A percentile compares a stretch with the other conserved stretches of the same genome.
These are phyloP conservation scores for Pseudochromis fuscus DNA, from an alignment of 2,797 vertebrate species.

Conservation along the genomic window DNA sequence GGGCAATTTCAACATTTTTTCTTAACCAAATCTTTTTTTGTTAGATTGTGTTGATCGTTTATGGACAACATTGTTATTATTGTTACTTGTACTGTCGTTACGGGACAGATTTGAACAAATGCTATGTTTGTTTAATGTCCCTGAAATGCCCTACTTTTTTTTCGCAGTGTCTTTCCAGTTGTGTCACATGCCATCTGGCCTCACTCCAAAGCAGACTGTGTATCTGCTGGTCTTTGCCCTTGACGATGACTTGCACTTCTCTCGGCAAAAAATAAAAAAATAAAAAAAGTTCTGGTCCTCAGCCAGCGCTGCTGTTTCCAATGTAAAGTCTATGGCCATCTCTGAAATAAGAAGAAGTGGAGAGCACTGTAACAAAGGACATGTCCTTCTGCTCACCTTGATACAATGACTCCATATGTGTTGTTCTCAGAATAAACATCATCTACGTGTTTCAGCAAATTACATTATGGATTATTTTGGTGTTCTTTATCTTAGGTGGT, in stretches of 20 bases:
- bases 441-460: not conserved
- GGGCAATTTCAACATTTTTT: too few relatives aligned
- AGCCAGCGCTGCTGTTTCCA: constrained; percentile 51
- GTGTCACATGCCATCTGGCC: constrained; percentile 54
- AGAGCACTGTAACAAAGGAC: constrained; percentile 25
- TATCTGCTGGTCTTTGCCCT: constrained; percentile 59
- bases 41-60: not conserved
- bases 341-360: constrained; percentile 34
- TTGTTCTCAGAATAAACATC: not conserved
- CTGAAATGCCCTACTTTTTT: constrained; percentile 25
- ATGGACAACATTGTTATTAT: not conserved
- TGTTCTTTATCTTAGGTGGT: not conserved
- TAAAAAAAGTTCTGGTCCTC: constrained; percentile 37
- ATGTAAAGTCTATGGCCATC: constrained; percentile 22
- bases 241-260: constrained; percentile 68
- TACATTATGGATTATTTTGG: not conserved
- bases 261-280: constrained; percentile 37
- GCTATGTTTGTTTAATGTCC: constrained; percentile 12
- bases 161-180: constrained; percentile 33
- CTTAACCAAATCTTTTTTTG: not conserved
- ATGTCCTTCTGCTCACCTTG: constrained; percentile 59
- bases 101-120: not conserved
- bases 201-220: constrained; percentile 54
- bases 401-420: constrained; percentile 41
- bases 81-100: not conserved